Conservation (phyloP, 1,140 invertebrate genomes). For the Bursaphelenchus mucronatus region DNA sequence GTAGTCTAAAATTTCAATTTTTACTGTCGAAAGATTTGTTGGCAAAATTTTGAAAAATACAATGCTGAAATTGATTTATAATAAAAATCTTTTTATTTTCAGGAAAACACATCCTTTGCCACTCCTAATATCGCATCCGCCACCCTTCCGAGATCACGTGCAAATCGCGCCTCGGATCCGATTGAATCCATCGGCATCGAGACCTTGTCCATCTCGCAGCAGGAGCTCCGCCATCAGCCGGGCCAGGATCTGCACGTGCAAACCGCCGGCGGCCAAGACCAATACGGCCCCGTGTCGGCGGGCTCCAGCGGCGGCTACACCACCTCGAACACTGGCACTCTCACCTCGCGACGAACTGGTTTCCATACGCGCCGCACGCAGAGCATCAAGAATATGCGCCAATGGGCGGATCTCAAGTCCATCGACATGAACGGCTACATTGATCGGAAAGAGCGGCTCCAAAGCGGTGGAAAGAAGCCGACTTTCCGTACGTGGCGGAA, state of each 20-base stretch:
- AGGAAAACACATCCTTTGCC: conserved; percentile 21
- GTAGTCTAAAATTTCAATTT: too few species aligned
- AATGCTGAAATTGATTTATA: too few species aligned
- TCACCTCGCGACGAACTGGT: conserved; percentile 63
- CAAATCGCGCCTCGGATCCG: conserved; percentile 1
- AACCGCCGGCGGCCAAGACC: not conserved
- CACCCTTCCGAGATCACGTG: conserved; percentile 38
- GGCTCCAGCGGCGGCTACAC: conserved; percentile 4
- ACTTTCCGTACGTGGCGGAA: conserved; percentile 89
- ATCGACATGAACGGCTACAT: conserved; percentile 66
- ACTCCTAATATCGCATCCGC: conserved; percentile 20
- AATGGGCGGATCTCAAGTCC: conserved; percentile 67
- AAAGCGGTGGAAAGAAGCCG: conserved; percentile 85
- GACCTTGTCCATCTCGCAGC: not conserved
- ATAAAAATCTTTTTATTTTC: conserved; percentile 1
- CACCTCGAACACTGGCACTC: conserved; percentile 8
- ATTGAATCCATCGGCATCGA: conserved; percentile 17
- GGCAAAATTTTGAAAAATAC: too few species aligned
- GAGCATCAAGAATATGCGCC: conserved; percentile 76
- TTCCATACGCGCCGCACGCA: conserved; percentile 85
- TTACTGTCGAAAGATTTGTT: too few species aligned
- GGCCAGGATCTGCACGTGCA: conserved; percentile 6
- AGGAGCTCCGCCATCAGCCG: conserved; percentile 5
- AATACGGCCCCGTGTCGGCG: not conserved
- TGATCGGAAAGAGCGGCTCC: conserved; percentile 88